A percentile compares a stretch with the other conserved stretches of the same genome.
These are phyloP conservation scores for Amblyopsis rosae DNA, from an alignment of 2,113 vertebrate species.

Conservation along the genomic window DNA sequence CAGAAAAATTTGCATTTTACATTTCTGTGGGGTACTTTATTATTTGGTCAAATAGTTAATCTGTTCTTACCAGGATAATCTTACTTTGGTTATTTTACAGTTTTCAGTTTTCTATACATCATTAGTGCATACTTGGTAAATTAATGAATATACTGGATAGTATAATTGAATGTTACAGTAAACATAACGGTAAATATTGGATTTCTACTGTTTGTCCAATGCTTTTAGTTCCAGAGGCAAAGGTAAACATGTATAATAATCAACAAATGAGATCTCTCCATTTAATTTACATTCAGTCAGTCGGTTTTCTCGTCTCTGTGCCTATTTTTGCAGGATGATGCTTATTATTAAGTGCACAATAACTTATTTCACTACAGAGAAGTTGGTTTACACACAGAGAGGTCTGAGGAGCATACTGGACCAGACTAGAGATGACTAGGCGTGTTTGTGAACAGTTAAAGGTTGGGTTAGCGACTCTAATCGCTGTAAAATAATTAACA, in stretches of 20 bases:
- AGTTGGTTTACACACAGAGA: conserved; percentile 5
- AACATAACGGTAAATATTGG: conserved; percentile 26
- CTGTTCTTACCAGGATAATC: conserved; percentile 26
- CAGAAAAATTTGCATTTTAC: conserved; percentile 34
- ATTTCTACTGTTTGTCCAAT: conserved; percentile 3
- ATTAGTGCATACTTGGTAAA: conserved; percentile 31
- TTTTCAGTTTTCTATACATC: conserved; percentile 20
- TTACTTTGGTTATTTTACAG: conserved; percentile 25
- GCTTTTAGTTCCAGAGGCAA: conserved; percentile 53
- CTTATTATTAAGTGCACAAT: conserved; percentile 52
- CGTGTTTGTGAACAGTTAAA: conserved; percentile 11
- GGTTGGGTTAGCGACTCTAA: too few species aligned
- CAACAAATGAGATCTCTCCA: conserved; percentile 56
- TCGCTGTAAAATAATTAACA: too few species aligned
- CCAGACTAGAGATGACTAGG: conserved; percentile 1
- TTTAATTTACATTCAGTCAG: conserved; percentile 80
- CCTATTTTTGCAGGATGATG: conserved; percentile 58
- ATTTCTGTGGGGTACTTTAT: conserved; percentile 53
- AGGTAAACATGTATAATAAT: conserved; percentile 36
- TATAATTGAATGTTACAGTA: conserved; percentile 30
- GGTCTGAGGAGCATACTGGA: conserved; percentile 19
- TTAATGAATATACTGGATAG: conserved; percentile 2
- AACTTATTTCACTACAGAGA: conserved; percentile 46
- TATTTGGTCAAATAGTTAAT: conserved; percentile 62
- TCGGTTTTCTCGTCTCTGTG: conserved; percentile 73